Conservation (phyloP, 1,140 invertebrate species). For the Sinonovacula constricta region DNA sequence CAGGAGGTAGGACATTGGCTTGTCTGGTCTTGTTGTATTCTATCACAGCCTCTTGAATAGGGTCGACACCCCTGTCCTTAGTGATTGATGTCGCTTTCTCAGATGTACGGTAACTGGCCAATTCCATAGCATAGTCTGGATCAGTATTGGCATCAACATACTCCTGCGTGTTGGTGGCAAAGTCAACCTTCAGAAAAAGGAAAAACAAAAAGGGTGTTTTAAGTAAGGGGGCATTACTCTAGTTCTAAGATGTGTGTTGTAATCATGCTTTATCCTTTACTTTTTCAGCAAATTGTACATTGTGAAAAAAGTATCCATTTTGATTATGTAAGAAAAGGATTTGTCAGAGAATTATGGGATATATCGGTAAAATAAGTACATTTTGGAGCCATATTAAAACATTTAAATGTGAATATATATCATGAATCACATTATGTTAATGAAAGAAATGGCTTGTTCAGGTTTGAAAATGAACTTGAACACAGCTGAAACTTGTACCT, state of each 20-base stretch:
- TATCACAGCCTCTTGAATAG: constrained; percentile 70
- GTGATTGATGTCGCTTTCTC: constrained; percentile 72
- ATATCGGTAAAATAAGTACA: too few relatives aligned
- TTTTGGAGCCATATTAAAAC: too few relatives aligned
- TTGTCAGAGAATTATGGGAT: too few relatives aligned
- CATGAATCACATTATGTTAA: too few relatives aligned
- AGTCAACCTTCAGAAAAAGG: constrained; percentile 67
- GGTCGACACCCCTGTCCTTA: constrained; percentile 74
- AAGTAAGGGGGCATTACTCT: constrained; percentile 3
- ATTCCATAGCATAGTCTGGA: constrained; percentile 58
- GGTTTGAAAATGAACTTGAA: too few relatives aligned
- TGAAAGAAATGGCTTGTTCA: too few relatives aligned
- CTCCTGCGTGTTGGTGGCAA: constrained; percentile 72
- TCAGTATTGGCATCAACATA: constrained; percentile 64
- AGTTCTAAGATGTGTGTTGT: not conserved
- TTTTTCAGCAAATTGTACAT: too few relatives aligned
- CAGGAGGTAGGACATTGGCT: constrained; percentile 70
- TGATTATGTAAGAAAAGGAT: too few relatives aligned
- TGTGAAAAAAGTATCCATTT: too few relatives aligned
- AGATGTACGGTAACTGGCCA: constrained; percentile 61
- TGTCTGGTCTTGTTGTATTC: constrained; percentile 69
- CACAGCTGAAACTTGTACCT: too few relatives aligned
- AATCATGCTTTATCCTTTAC: too few relatives aligned
- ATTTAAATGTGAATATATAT: too few relatives aligned
- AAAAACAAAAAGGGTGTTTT: not conserved